Conservation (phyloP, 2,888 invertebrate genomes). For the Sarcophaga caerulescens region DNA sequence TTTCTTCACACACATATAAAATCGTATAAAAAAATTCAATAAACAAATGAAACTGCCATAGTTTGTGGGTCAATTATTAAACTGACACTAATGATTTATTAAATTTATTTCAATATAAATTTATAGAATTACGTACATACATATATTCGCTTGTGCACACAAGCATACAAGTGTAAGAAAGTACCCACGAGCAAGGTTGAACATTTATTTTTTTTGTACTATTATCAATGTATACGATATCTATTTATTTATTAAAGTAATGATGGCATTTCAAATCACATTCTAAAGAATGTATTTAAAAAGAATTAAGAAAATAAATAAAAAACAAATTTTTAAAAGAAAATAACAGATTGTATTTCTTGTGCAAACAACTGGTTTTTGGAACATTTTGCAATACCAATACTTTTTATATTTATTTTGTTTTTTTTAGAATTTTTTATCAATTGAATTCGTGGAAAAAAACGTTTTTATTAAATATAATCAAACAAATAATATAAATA, state of each 20-base stretch:
- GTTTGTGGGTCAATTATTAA: constrained; percentile 19
- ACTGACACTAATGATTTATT: constrained; percentile 6
- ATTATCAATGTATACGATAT: neutral
- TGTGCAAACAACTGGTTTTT: neutral
- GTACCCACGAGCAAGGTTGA: constrained; percentile 1
- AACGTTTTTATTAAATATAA: neutral
- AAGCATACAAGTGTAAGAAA: neutral
- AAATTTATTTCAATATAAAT: constrained; percentile 5
- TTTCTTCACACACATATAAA: neutral
- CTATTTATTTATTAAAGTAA: neutral
- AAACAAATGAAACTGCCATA: neutral
- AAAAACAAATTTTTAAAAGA: neutral
- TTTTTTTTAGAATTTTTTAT: neutral
- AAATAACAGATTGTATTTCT: neutral
- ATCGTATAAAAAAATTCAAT: no score
- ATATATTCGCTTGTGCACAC: neutral
- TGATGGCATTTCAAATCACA: neutral
- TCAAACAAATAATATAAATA: neutral
- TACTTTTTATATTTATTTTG: neutral
- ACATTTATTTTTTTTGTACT: neutral
- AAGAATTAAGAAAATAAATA: neutral
- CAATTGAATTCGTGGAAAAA: neutral
- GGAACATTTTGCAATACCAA: neutral
- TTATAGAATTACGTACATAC: neutral
- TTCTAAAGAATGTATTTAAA: neutral